Evolutionary conservation across 2,113 vertebrate species (phyloP), one percentile per base, ranked within the genome.

Genomic region (Oreochromis aureus): DNA sequence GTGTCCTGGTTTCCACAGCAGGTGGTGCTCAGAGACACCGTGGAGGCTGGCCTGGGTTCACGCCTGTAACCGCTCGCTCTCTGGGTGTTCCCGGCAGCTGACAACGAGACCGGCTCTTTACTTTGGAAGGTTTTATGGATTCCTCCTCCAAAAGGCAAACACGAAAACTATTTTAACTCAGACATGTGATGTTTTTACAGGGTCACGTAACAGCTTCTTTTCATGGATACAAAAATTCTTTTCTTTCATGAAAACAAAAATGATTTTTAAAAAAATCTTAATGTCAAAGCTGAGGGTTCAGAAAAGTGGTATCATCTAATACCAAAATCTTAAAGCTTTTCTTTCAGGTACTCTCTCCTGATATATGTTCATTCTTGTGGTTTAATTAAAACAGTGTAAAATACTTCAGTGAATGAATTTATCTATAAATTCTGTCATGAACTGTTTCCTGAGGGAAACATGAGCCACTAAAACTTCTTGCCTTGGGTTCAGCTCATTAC

Each of bases 1-100:
- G 53, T 92, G 95, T 51, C 95, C 95, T 91, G 91, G 89, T 96
- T 96, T 95, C 95, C 94, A 95, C 92, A 92, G 91, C 46, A 48
- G 18, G 24, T 18, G 24, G 80, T 19, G 73, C 82, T 82, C 61
- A 63, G 82, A 19, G 15, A 84, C 58, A 53, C 80, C 5, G 87
- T 13, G 10, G 30, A 80, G 87, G 84, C 63, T 44, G 2, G 36
- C 46, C 58, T 19, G 5, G 16, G 7, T 61, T 66, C 56, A 39
- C 41, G 5, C 51, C 76, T 82, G 34, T 8, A 39, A 24, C 73
- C 2, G 79, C n/a, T 73, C 19, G 11, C 39, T 66, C 51, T 30
- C 24, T 16, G 15, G 24, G 48, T 9, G 27, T 10, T 85, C 24
- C 9, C 59, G 1, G 66, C 30, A 39, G 51, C 16, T 15, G 56